phyloP scores from a whole-genome alignment of 2,113 vertebrate species.

The Bubo blakistoni region DNA sequence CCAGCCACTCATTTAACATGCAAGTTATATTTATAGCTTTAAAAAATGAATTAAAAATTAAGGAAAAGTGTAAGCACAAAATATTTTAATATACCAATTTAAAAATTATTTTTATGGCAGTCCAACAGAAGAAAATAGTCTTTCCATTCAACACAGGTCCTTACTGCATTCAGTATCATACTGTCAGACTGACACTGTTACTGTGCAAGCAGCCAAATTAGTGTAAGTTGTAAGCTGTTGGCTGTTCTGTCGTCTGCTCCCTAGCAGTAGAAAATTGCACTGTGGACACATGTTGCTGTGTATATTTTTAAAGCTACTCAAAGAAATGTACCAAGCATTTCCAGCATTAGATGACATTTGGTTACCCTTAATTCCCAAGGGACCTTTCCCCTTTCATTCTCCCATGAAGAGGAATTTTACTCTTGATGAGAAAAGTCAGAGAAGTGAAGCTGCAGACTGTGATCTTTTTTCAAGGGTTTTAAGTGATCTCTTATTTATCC shows the following conservation, averaged over 20 bases:
- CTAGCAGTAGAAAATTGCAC: background rate
- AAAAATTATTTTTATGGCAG: background rate
- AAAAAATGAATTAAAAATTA: constrained; percentile 14
- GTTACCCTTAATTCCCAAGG: background rate
- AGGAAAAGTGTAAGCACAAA: background rate
- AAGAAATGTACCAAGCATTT: background rate
- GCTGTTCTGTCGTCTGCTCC: background rate
- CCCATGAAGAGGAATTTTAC: background rate
- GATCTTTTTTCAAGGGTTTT: background rate
- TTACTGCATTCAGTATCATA: background rate
- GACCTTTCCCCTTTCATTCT: background rate
- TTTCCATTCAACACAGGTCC: background rate
- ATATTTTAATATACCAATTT: background rate
- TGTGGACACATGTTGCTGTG: background rate
- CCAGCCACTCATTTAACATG: background rate
- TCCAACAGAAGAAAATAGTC: background rate
- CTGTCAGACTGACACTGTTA: background rate
- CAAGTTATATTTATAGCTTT: background rate
- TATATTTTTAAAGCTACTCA: background rate
- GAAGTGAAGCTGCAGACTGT: background rate
- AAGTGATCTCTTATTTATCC: background rate
- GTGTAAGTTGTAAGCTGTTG: background rate
- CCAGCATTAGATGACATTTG: background rate
- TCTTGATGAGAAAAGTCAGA: background rate
- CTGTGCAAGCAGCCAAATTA: background rate